Evolutionary conservation across 2,113 vertebrate species (phyloP).

Genomic region (Carlito syrichta): DNA sequence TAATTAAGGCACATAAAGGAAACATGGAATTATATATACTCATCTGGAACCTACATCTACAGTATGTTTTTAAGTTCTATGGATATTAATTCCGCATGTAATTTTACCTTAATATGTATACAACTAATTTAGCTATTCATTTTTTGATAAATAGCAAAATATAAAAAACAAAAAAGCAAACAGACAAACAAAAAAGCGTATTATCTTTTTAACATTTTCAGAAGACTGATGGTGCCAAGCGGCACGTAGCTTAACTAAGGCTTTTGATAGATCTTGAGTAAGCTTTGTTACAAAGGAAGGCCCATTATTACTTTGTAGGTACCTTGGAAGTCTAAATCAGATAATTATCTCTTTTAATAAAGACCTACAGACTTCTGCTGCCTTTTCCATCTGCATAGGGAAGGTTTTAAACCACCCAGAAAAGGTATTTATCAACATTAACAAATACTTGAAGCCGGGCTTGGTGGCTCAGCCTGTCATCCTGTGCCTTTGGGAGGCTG

Average conservation of each 20-base stretch:
- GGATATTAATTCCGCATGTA: too few species aligned
- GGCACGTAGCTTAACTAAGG: not conserved
- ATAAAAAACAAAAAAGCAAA: too few species aligned
- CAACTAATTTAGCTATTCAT: too few species aligned
- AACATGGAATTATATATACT: too few species aligned
- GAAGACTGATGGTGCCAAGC: not conserved
- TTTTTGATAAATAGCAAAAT: too few species aligned
- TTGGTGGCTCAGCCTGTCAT: too few species aligned
- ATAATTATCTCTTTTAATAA: not conserved
- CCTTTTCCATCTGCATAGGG: not conserved
- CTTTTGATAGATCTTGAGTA: not conserved
- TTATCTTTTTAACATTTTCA: not conserved
- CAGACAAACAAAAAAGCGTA: too few species aligned
- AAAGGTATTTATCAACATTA: not conserved
- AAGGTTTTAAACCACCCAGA: not conserved
- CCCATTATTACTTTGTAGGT: not conserved
- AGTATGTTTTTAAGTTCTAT: too few species aligned
- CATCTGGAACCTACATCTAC: too few species aligned
- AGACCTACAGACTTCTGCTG: not conserved
- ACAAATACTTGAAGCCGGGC: not conserved
- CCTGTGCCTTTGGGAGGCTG: too few species aligned
- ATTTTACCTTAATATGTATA: too few species aligned
- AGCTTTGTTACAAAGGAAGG: not conserved
- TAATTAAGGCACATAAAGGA: too few species aligned
- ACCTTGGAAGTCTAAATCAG: not conserved